Conservation (phyloP, 1,140 invertebrate species). For the Atta texana region DNA sequence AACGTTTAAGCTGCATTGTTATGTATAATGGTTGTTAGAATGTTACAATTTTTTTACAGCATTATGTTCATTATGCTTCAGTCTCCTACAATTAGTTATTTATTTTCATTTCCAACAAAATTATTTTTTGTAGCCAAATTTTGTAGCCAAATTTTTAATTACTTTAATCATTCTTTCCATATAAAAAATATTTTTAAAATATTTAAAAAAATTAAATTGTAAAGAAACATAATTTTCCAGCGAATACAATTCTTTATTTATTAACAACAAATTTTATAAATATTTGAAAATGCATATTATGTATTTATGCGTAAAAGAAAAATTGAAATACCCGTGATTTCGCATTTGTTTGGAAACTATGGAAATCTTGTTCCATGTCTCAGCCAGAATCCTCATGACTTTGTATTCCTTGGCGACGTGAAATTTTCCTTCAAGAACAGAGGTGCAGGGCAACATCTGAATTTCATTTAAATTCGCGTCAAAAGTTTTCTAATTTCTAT, state of each 20-base stretch:
- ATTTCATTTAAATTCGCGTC: slow-evolving; percentile 52
- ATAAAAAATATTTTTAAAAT: background rate
- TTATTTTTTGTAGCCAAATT: too few species aligned
- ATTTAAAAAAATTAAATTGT: background rate
- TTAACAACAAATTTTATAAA: background rate
- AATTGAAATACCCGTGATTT: background rate
- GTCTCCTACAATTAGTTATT: too few species aligned
- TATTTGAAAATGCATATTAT: background rate
- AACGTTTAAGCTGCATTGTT: too few species aligned
- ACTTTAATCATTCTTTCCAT: too few species aligned
- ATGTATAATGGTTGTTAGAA: too few species aligned
- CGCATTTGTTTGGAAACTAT: slow-evolving; percentile 5
- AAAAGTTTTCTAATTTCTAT: slow-evolving; percentile 46
- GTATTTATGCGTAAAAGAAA: background rate
- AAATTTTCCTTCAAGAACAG: slow-evolving; percentile 11
- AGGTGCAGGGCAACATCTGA: slow-evolving; percentile 9
- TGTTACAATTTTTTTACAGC: too few species aligned
- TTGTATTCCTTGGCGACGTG: slow-evolving; percentile 26
- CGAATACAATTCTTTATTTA: background rate
- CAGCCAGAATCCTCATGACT: background rate
- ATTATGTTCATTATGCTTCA: too few species aligned
- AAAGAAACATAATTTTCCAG: background rate
- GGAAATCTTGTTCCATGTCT: slow-evolving; percentile 19
- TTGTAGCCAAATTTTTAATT: too few species aligned
- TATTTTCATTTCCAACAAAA: too few species aligned